These are phyloP conservation scores for Elysia crispata DNA, from an alignment of 2,888 invertebrate species.

Conservation along the genomic window DNA sequence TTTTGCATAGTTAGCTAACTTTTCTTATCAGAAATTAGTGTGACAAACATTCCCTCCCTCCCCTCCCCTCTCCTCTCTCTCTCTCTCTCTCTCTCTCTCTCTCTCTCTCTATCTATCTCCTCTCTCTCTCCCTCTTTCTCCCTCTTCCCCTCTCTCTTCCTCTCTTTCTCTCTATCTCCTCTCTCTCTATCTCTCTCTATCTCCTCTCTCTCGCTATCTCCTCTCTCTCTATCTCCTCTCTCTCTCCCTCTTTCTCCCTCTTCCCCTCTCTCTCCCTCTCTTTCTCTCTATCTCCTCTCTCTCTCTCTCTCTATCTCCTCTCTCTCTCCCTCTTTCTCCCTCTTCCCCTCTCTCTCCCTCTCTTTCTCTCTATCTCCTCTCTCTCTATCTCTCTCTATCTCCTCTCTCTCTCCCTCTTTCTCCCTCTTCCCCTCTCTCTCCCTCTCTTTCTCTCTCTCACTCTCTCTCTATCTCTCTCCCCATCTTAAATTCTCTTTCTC, in stretches of 20 bases:
- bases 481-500: too few species aligned
- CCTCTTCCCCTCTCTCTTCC: not conserved
- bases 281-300: not conserved
- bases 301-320: not conserved
- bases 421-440: too few species aligned
- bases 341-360: constrained; percentile 29
- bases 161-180: not conserved
- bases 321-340: constrained; percentile 7
- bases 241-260: not conserved
- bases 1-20: too few species aligned
- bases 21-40: too few species aligned
- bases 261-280: constrained; percentile 2
- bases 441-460: not conserved
- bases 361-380: not conserved
- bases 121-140: not conserved
- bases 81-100: constrained; percentile 11
- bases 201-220: not conserved
- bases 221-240: not conserved
- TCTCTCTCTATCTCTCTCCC: too few species aligned
- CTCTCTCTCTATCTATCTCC: constrained; percentile 1
- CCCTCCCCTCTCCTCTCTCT: not conserved
- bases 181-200: too few species aligned
- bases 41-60: too few species aligned
- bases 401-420: too few species aligned
- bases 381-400: too few species aligned